Conservation (phyloP, 2,797 vertebrate species). For the Notoglanidium macrostoma region DNA sequence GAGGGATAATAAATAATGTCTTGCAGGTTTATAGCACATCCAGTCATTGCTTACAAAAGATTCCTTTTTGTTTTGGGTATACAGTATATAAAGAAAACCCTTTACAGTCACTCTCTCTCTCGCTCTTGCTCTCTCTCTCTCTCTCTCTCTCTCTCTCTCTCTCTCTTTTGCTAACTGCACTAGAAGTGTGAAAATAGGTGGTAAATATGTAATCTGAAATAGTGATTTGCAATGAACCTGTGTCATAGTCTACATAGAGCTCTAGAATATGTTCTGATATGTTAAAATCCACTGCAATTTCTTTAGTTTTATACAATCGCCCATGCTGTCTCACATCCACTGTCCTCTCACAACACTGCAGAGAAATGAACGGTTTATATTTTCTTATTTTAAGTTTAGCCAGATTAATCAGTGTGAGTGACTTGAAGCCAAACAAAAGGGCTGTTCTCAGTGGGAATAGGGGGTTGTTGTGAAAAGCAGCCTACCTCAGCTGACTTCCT, state of each 20-base stretch:
- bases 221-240: neutral
- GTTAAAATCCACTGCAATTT: neutral
- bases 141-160: no score
- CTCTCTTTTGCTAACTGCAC: no score
- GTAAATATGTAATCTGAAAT: neutral
- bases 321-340: neutral
- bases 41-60: neutral
- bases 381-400: constrained; percentile 41
- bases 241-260: neutral
- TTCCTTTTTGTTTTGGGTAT: no score
- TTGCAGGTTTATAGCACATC: neutral
- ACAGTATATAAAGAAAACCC: no score
- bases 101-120: neutral
- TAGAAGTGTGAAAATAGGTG: neutral
- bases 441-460: constrained; percentile 23
- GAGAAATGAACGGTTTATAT: constrained; percentile 45
- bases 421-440: constrained; percentile 67
- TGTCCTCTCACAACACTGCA: neutral
- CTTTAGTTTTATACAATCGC: neutral
- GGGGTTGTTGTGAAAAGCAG: constrained; percentile 34
- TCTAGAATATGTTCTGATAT: neutral
- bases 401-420: constrained; percentile 43
- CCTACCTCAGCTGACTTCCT: constrained; percentile 64
- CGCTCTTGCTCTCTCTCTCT: neutral
- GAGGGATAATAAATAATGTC: neutral